Conservation (phyloP, 2,797 vertebrate species). For the Leuciscus waleckii region DNA sequence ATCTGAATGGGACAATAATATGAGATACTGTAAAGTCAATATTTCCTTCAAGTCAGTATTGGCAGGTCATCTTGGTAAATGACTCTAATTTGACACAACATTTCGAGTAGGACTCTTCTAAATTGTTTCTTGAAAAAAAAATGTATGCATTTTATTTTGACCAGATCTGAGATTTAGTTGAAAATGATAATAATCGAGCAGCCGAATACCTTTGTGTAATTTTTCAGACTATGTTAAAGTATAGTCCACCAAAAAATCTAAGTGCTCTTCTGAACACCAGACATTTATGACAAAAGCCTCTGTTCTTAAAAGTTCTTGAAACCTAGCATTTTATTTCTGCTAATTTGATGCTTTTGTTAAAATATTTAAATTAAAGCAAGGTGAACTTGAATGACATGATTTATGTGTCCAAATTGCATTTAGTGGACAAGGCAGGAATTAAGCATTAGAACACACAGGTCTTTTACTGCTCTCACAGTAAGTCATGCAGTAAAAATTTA, state of each 20-base stretch:
- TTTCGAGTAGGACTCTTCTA: background rate
- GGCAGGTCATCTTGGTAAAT: constrained; percentile 20
- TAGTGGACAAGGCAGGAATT: constrained; percentile 21
- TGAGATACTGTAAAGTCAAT: constrained; percentile 29
- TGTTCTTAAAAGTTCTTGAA: constrained; percentile 12
- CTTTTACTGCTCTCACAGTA: constrained; percentile 12
- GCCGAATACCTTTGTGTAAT: background rate
- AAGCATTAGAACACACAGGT: constrained; percentile 3
- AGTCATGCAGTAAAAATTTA: constrained; percentile 5
- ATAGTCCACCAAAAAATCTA: background rate
- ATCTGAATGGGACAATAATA: constrained; percentile 39
- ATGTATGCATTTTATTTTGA: background rate
- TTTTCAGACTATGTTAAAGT: background rate
- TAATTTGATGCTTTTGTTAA: background rate
- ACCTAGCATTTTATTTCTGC: background rate
- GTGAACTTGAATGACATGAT: background rate
- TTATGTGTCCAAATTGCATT: constrained; percentile 3
- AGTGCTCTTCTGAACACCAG: background rate
- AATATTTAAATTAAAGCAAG: background rate
- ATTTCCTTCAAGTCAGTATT: constrained; percentile 25
- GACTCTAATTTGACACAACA: background rate
- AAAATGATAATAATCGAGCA: constrained; percentile 1
- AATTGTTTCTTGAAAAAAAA: background rate
- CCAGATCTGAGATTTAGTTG: background rate
- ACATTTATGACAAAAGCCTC: background rate